Evolutionary conservation across 1,140 invertebrate genomes (phyloP).

Genomic region (Wiebesia pumilae): DNA sequence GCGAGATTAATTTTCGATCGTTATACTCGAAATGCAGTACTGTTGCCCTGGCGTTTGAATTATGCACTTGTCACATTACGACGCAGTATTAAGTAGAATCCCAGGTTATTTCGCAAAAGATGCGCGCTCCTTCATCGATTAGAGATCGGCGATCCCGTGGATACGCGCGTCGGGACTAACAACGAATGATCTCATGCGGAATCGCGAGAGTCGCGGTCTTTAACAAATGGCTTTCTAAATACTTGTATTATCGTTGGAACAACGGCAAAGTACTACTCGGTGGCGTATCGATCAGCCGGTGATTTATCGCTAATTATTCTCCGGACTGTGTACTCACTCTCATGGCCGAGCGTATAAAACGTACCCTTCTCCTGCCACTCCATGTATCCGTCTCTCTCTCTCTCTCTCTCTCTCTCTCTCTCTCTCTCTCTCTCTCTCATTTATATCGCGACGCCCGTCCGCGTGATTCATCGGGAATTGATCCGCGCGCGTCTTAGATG

Average conservation of each 20-base stretch:
- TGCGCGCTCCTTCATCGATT: not conserved
- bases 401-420: not conserved
- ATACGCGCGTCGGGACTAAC: not conserved
- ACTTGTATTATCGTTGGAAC: conserved; percentile 51
- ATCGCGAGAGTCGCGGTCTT: not conserved
- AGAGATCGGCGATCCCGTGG: not conserved
- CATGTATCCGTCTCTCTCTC: not conserved
- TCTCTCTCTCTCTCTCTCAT: not conserved
- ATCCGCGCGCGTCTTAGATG: conserved; percentile 5
- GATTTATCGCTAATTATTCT: conserved; percentile 63
- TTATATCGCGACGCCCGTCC: not conserved
- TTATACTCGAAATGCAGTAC: too few relatives aligned
- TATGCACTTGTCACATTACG: not conserved
- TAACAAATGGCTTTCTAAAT: conserved; percentile 53
- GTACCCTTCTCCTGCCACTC: not conserved
- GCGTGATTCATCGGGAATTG: conserved; percentile 56
- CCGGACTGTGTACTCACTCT: conserved; percentile 36
- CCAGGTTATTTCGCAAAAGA: not conserved
- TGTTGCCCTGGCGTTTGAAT: too few relatives aligned
- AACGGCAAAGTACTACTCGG: conserved; percentile 47
- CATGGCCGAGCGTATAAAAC: conserved; percentile 52
- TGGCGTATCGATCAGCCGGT: conserved; percentile 53
- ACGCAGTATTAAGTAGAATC: not conserved
- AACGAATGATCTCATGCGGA: not conserved
- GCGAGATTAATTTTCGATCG: too few relatives aligned